Evolutionary conservation across 2,113 vertebrate species (phyloP).

Genomic region (Hiodon alosoides): DNA sequence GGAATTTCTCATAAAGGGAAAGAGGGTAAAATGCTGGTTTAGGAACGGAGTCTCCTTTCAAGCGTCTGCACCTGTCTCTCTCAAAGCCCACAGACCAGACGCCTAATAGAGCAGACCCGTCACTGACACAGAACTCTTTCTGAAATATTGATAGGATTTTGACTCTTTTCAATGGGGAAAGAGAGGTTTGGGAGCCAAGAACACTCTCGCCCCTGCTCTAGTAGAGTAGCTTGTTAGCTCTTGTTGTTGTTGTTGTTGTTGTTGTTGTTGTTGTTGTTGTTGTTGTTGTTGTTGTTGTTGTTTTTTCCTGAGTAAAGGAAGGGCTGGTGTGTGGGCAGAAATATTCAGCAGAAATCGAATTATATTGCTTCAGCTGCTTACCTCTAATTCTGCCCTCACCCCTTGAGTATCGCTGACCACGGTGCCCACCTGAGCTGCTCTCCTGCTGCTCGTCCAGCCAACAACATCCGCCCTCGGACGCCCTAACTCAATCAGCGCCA

Average conservation of each 20-base stretch:
- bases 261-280: no score
- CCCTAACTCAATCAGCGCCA: slow-evolving; percentile 33
- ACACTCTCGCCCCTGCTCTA: slow-evolving; percentile 67
- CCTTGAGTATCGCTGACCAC: slow-evolving; percentile 31
- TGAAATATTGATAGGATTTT: slow-evolving; percentile 99
- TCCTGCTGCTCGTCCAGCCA: slow-evolving; percentile 31
- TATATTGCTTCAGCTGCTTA: slow-evolving; percentile 42
- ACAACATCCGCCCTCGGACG: slow-evolving; percentile 24
- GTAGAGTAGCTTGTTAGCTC: slow-evolving; percentile 14
- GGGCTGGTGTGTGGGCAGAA: neutral
- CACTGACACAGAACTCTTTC: slow-evolving; percentile 85
- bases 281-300: neutral
- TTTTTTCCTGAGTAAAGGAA: neutral
- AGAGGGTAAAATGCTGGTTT: slow-evolving; percentile 82
- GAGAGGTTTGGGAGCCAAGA: slow-evolving; percentile 48
- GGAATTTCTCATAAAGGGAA: slow-evolving; percentile 73
- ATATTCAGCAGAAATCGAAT: neutral
- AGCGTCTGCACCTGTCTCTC: slow-evolving; percentile 92
- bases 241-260: no score
- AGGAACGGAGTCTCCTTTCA: slow-evolving; percentile 96
- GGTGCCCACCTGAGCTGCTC: slow-evolving; percentile 31
- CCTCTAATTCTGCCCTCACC: slow-evolving; percentile 37
- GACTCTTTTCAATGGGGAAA: slow-evolving; percentile 63
- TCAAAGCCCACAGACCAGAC: slow-evolving; percentile 89
- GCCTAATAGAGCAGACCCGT: slow-evolving; percentile 77